Evolutionary conservation across 2,888 invertebrate genomes (phyloP).

Genomic region (Apotomis turbidana): DNA sequence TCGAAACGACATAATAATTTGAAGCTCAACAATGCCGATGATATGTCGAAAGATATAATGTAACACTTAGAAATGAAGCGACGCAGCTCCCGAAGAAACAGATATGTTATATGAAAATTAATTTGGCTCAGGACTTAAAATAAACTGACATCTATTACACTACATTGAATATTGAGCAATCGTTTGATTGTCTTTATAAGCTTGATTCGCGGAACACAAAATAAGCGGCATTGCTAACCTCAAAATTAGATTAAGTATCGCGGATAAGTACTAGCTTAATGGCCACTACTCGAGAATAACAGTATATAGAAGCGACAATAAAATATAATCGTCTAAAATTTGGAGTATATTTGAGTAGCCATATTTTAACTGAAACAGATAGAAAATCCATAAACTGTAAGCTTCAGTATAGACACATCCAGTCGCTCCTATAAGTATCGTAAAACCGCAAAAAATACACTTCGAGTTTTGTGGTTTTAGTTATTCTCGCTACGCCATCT

Average conservation of each 20-base stretch:
- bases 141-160: constrained; percentile 49
- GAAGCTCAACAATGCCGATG: constrained; percentile 80
- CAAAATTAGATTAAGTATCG: constrained; percentile 50
- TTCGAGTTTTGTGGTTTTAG: neutral
- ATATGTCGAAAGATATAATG: constrained; percentile 74
- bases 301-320: constrained; percentile 27
- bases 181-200: constrained; percentile 64
- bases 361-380: neutral
- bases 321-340: constrained; percentile 36
- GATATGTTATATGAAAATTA: constrained; percentile 30
- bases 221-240: constrained; percentile 51
- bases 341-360: neutral
- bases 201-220: constrained; percentile 48
- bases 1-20: constrained; percentile 64
- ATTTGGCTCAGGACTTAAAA: constrained; percentile 52
- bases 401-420: neutral
- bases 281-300: constrained; percentile 29
- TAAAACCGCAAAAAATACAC: constrained; percentile 1
- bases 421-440: constrained; percentile 11
- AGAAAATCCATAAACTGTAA: neutral
- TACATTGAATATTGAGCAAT: constrained; percentile 65
- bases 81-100: constrained; percentile 5
- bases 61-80: constrained; percentile 31
- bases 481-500: constrained; percentile 49
- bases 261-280: constrained; percentile 56